Evolutionary conservation across 1,140 invertebrate species (phyloP), one percentile per base, ranked within the genome.

Genomic region (Adelges cooleyi): DNA sequence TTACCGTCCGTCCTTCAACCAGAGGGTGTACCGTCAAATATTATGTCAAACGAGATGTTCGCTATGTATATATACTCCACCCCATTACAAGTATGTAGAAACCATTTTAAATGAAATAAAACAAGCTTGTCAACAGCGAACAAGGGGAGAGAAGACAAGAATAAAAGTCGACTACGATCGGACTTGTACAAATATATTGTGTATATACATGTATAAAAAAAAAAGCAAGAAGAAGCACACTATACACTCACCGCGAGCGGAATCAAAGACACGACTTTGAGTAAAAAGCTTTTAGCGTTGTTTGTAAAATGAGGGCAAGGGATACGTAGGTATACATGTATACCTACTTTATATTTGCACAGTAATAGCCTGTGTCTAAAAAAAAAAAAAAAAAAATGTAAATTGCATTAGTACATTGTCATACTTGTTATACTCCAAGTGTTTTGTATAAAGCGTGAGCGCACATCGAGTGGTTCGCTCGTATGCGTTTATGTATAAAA

Each of bases 71-170:
- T 25, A 33, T 56, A 56, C 44, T 62, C 1, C 10, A 29, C 56
- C 42, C 56, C 25, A 17, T 48, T 22, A 11, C 44, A 46, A 2
- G 13, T 5, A 29, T 18, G 17, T 20, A 33, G 46, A 48, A 62
- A 62, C 44, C 56, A 25, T 62, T 62, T 62, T 62, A 48, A 62
- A 62, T 10, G 56, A 48, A 62, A 62, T 62, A 62, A 62, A 62
- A 62, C 42, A 46, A 48, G 40, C 56, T 25, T 20, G 56, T 48
- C 42, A 44, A 48, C 29, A 27, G 22, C 8, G 17, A 3, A 48
- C 20, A 62, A 48, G 25, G 25, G 25, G 42, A 48, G 29, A 29
- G 46, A 25, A 9, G 22, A 38, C 4, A 48, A 48, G 44, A 23
- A 46, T 62, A 62, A 62, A 62, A 48, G 42, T 62, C 56, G 27